Evolutionary conservation across 2,113 vertebrate species (phyloP), one percentile per base, ranked within the genome.

Genomic region (Nothoprocta perdicaria): DNA sequence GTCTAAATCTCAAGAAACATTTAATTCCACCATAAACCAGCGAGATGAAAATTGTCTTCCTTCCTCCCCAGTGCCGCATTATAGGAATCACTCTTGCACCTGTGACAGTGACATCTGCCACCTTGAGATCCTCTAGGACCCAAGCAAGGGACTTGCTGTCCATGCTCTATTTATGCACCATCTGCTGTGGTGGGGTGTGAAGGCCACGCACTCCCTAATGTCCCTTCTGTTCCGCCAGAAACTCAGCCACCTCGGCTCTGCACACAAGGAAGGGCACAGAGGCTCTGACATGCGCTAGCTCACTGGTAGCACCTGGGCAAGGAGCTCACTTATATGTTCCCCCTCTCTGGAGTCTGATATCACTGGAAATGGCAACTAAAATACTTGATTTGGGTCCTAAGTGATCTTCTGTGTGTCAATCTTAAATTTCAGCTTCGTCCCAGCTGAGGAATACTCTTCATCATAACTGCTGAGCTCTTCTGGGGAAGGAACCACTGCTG

Each of bases 401-500:
- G 73, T 8, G 24, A 1, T 12, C 35, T 35, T 4, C 27, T 40
- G 68, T 10, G 27, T 35, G 24, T 13, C 5, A 11, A 33, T 4
- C 65, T 60, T 1, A 13, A n/a, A 76, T 48, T 80, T 22, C 65
- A 77, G 15, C 12, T 14, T 23, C 27, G 24, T 14, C 55, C 63
- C 27, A 29, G 4, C 35, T 1, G 33, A 67, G 61, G 33, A 0
- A 0, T 3, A 3, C 10, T 52, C 66, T 2, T 35, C 52, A 40
- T 48, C 48, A 48, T n/a, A 84, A 72, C 1, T 66, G 50, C 35
- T 17, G 21, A 77, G 48, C 22, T 31, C 0, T 15, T 29, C 46
- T 43, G 22, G 23, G 50, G 53, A 23, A 50, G 23, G 26, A 86
- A 40, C 50, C 45, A 19, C 1, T 52, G 26, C 4, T 53, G 5